Percentiles rank a stretch among this genome's conserved stretches.
These are phyloP conservation scores for Diplodus puntazzo DNA, from an alignment of 2,797 vertebrate genomes.

Conservation along the genomic window DNA sequence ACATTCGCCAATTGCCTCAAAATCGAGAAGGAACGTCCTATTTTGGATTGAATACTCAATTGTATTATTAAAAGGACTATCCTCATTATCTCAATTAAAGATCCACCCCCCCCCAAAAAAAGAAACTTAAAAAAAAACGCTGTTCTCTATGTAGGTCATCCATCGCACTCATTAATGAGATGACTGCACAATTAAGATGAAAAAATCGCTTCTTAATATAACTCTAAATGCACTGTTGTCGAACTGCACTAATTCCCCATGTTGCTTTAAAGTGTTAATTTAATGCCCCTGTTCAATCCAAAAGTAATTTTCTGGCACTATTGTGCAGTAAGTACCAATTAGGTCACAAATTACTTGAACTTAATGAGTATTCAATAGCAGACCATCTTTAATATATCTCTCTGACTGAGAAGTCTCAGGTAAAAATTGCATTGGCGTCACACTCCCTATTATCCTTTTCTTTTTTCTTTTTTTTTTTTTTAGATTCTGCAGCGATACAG, in stretches of 20 bases:
- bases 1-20: not conserved
- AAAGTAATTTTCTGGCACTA: conserved; percentile 81
- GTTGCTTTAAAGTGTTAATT: conserved; percentile 82
- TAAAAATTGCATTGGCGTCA: conserved; percentile 31
- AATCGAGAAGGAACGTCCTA: not conserved
- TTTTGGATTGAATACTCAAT: conserved; percentile 5
- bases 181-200: conserved; percentile 75
- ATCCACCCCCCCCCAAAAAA: not conserved
- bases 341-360: conserved; percentile 77
- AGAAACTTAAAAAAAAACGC: conserved; percentile 5
- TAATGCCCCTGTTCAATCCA: conserved; percentile 76
- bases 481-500: conserved; percentile 12
- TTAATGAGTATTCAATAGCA: conserved; percentile 77
- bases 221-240: conserved; percentile 81
- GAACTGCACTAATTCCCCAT: conserved; percentile 74
- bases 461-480: conserved; percentile 14
- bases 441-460: conserved; percentile 16
- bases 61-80: conserved; percentile 34
- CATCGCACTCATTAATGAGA: conserved; percentile 67
- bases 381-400: conserved; percentile 58
- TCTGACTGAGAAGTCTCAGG: conserved; percentile 47
- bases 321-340: conserved; percentile 81
- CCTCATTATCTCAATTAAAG: conserved; percentile 56
- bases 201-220: conserved; percentile 73
- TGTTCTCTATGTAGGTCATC: conserved; percentile 72